phyloP scores from a whole-genome alignment of 2,113 vertebrate species.

The Sminthopsis crassicaudata region DNA sequence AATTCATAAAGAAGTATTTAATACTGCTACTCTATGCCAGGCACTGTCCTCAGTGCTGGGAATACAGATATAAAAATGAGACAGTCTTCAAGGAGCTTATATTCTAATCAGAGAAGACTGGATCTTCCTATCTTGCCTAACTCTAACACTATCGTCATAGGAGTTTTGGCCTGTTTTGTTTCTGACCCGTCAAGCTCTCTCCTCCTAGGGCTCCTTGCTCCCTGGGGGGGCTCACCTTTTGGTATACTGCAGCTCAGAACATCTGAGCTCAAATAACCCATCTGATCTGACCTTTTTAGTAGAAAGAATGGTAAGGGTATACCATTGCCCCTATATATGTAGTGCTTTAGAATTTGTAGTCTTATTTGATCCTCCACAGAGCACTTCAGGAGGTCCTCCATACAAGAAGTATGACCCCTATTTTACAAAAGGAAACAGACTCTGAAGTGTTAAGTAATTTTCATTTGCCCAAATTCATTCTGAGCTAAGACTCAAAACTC shows the following conservation, averaged over 20 bases:
- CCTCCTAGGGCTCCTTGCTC: not conserved
- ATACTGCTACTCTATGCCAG: not conserved
- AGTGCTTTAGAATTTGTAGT: not conserved
- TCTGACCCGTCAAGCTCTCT: not conserved
- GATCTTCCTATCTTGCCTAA: not conserved
- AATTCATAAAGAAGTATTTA: not conserved
- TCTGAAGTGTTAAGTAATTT: not conserved
- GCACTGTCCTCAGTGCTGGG: not conserved
- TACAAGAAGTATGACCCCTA: not conserved
- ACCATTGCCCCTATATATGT: not conserved
- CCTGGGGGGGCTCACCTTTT: not conserved
- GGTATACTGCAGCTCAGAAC: not conserved
- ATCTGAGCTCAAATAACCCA: not conserved
- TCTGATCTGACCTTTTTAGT: not conserved
- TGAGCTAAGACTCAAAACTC: not conserved
- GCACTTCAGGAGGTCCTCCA: not conserved
- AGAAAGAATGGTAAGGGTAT: not conserved
- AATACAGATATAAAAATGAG: not conserved
- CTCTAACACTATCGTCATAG: not conserved
- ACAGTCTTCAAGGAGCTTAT: not conserved
- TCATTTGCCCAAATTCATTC: not conserved
- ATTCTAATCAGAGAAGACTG: not conserved
- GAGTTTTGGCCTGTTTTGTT: not conserved
- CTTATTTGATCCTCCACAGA: not conserved
- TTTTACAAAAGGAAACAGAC: not conserved